These are phyloP conservation scores for Cephalopholis sonnerati DNA, from an alignment of 2,113 vertebrate genomes.

Conservation along the genomic window DNA sequence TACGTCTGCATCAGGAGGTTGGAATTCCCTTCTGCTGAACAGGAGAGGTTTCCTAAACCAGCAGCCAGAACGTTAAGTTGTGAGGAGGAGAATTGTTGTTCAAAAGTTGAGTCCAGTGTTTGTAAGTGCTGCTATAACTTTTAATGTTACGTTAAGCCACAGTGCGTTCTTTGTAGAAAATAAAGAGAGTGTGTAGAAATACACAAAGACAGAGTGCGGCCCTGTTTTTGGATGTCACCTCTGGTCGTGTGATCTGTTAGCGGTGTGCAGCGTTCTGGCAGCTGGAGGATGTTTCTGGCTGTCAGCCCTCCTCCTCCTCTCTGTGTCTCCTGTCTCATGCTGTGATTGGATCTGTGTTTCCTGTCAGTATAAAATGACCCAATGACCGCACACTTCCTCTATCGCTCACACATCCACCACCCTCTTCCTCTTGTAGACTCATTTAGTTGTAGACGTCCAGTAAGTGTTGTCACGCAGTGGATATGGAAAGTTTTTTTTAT, in stretches of 20 bases:
- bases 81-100: constrained; percentile 24
- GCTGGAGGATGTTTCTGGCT: constrained; percentile 61
- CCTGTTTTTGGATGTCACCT: constrained; percentile 44
- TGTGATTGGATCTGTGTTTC: constrained; percentile 62
- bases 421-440: constrained; percentile 30
- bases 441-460: constrained; percentile 1
- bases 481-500: not conserved
- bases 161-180: constrained; percentile 6
- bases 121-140: not conserved
- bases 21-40: constrained; percentile 57
- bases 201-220: constrained; percentile 1
- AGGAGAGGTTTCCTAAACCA: constrained; percentile 26
- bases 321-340: constrained; percentile 33
- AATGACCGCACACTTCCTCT: constrained; percentile 55
- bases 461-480: constrained; percentile 11
- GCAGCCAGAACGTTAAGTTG: constrained; percentile 9
- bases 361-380: constrained; percentile 59
- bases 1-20: constrained; percentile 58
- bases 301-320: constrained; percentile 21
- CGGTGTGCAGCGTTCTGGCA: constrained; percentile 48
- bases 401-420: constrained; percentile 26
- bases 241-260: constrained; percentile 28
- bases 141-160: not conserved
- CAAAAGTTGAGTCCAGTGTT: constrained; percentile 15
- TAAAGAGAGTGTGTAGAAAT: constrained; percentile 9